A percentile compares a stretch with the other conserved stretches of the same genome.
These are phyloP conservation scores for Loris lydekkerianus DNA, from an alignment of 2,797 vertebrate genomes.

Conservation along the genomic window DNA sequence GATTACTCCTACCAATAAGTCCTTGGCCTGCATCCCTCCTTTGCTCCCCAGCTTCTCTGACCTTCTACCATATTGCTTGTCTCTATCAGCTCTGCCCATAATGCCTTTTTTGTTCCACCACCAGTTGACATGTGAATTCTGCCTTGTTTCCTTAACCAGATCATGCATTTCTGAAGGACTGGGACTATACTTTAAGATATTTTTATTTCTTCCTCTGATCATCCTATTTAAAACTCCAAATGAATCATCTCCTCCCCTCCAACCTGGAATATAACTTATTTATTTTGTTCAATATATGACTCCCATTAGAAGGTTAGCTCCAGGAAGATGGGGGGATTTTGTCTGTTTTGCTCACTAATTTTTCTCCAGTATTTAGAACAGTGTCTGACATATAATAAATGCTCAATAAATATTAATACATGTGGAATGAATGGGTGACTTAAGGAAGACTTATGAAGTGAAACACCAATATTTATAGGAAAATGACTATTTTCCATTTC, in stretches of 20 bases:
- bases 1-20: slow-evolving; percentile 5
- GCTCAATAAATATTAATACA: neutral
- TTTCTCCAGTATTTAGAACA: neutral
- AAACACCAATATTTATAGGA: neutral
- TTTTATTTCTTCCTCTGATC: neutral
- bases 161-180: slow-evolving; percentile 9
- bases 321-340: slow-evolving; percentile 8
- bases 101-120: slow-evolving; percentile 40
- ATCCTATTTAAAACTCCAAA: slow-evolving; percentile 28
- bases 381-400: neutral
- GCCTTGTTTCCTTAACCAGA: slow-evolving; percentile 1
- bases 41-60: neutral
- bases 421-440: neutral
- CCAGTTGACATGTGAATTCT: neutral
- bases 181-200: slow-evolving; percentile 12
- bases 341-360: neutral
- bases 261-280: neutral
- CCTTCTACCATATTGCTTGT: slow-evolving; percentile 18
- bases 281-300: slow-evolving; percentile 57
- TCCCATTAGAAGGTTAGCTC: neutral
- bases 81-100: neutral
- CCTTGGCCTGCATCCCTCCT: neutral
- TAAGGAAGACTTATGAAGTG: neutral
- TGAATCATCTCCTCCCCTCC: neutral
- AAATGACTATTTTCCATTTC: neutral